Base-by-base conservation (phyloP, 2,888 invertebrate genomes). In the Beris chalybata region DNA sequence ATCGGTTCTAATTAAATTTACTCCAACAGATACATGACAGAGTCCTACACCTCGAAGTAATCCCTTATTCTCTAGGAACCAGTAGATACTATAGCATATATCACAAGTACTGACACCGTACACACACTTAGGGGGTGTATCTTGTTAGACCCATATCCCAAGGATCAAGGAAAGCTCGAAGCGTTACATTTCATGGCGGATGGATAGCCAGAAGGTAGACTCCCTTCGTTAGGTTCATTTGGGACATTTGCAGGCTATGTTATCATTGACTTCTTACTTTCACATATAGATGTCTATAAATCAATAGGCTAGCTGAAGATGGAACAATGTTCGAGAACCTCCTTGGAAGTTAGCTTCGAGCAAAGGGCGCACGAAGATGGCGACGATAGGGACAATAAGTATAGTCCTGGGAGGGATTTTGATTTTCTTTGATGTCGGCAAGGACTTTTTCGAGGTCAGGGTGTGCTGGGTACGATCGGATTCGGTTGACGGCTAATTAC, bases 1-100 rank as follows among this genome's bases (percentile, higher is more conserved):
- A 43, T 53, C 53, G 53, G 6, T 13, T 56, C 55, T 56, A 56
- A 56, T 56, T 56, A 43, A 56, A 56, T 56, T 56, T 56, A 56
- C 55, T 38, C 38, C 32, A 54, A 54, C 54, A 32, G 55, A 56
- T 56, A 56, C 55, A 56, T 56, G 55, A 38, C 55, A 56, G 55
- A 56, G 32, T 38, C 55, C 13, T 32, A 13, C 30, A 54, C 31
- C 43, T 56, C 55, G 43, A 3, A 56, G 22, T 38, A 38, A n/a
- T 56, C 29, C 22, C 52, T 29, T 38, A 5, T 38, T 9, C 38
- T 38, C 5, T 38, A 38, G 38, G 9, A 38, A 38, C 12, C 15
- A 15, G 44, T 44, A 44, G 9, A 44, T n/a, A 44, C 44, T 38
- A 50, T 50, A 4, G 1, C n/a, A 22, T 48, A 12, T 48, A 48